Conservation (phyloP, 2,888 invertebrate species). For the Cheiracanthium punctorium region DNA sequence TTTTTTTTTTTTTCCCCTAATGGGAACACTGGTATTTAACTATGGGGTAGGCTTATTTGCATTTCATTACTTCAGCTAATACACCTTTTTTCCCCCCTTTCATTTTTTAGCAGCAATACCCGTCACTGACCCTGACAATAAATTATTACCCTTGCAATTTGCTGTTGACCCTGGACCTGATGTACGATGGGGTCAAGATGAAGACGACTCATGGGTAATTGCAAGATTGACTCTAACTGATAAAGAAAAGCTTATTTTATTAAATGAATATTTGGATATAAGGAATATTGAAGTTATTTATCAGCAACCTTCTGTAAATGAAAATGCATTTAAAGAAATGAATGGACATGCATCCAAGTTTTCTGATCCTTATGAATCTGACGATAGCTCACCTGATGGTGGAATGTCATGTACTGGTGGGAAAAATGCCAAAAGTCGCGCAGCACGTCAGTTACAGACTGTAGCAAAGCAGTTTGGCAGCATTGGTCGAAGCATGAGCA, state of each 20-base stretch:
- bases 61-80: too few species aligned
- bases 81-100: too few species aligned
- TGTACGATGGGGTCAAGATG: constrained; percentile 82
- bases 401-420: constrained; percentile 60
- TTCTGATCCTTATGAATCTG: constrained; percentile 58
- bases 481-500: constrained; percentile 85
- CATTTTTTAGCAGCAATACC: constrained; percentile 81
- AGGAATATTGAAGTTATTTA: constrained; percentile 77
- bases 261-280: constrained; percentile 83
- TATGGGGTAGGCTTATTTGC: too few species aligned
- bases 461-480: constrained; percentile 89
- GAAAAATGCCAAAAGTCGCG: constrained; percentile 76
- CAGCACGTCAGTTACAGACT: constrained; percentile 84
- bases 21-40: too few species aligned
- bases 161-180: constrained; percentile 88
- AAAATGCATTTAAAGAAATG: constrained; percentile 27
- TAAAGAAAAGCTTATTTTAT: constrained; percentile 81
- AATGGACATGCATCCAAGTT: constrained; percentile 41
- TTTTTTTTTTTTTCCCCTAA: too few species aligned
- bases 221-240: constrained; percentile 80
- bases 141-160: constrained; percentile 87
- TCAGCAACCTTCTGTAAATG: not conserved
- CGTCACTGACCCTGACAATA: constrained; percentile 84
- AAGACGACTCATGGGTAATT: constrained; percentile 79
- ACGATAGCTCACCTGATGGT: constrained; percentile 44